Conservation (phyloP, 1,140 invertebrate genomes). For the Drosophila miranda region DNA sequence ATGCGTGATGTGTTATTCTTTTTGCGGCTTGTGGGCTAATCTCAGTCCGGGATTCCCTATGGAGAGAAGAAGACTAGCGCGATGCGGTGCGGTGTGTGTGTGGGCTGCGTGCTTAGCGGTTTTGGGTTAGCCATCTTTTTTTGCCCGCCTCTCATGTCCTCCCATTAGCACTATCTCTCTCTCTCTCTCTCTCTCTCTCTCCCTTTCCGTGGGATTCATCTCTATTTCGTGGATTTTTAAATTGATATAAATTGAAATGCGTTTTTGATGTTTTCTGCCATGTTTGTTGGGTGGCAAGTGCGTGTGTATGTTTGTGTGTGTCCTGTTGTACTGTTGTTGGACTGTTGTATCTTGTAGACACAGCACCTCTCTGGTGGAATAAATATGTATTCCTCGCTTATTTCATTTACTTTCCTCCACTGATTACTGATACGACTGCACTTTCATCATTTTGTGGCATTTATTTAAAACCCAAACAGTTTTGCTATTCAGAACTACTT, state of each 20-base stretch:
- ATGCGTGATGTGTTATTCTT: slow-evolving; percentile 77
- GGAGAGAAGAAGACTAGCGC: neutral
- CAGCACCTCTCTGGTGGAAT: too few relatives aligned
- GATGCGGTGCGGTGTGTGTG: slow-evolving; percentile 9
- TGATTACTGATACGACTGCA: too few relatives aligned
- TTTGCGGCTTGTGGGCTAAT: slow-evolving; percentile 48
- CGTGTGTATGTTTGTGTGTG: too few relatives aligned
- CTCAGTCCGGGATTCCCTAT: slow-evolving; percentile 20
- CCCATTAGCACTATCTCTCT: slow-evolving; percentile 46
- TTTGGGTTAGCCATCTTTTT: slow-evolving; percentile 42
- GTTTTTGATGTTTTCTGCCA: slow-evolving; percentile 60
- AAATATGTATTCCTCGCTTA: too few relatives aligned
- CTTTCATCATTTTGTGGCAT: too few relatives aligned
- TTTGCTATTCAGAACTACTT: neutral
- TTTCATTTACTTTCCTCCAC: too few relatives aligned
- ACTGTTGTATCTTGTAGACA: too few relatives aligned
- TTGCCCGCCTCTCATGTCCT: slow-evolving; percentile 37
- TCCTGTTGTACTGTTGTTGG: too few relatives aligned
- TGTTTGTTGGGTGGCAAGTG: neutral
- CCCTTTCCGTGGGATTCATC: neutral
- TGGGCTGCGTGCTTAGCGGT: slow-evolving; percentile 62
- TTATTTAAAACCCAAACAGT: too few relatives aligned
- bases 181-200: neutral
- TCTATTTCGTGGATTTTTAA: slow-evolving; percentile 31
- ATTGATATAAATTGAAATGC: slow-evolving; percentile 75